Evolutionary conservation across 2,113 vertebrate species (phyloP).

Genomic region (Solea solea): DNA sequence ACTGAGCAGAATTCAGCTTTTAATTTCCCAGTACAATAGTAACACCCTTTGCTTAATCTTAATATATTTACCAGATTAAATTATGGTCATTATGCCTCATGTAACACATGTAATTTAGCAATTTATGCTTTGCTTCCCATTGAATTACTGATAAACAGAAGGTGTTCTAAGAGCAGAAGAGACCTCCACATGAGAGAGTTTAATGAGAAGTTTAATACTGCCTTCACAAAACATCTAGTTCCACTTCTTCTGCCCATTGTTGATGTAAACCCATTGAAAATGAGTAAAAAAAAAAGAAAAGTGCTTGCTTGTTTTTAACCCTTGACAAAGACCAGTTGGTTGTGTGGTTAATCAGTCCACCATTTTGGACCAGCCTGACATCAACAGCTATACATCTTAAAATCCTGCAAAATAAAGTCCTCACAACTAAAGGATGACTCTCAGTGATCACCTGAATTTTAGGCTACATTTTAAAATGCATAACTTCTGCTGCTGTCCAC

Average conservation of each 20-base stretch:
- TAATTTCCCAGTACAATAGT: conserved; percentile 1
- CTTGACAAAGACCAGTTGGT: not conserved
- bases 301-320: not conserved
- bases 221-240: conserved; percentile 47
- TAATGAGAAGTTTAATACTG: conserved; percentile 47
- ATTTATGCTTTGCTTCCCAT: conserved; percentile 8
- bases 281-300: too few species aligned
- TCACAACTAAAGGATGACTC: not conserved
- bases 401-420: not conserved
- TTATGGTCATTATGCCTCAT: conserved; percentile 1
- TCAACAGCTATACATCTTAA: not conserved
- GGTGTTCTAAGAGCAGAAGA: conserved; percentile 46
- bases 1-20: not conserved
- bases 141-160: conserved; percentile 53
- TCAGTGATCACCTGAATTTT: too few species aligned
- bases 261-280: conserved; percentile 15
- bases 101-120: conserved; percentile 15
- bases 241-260: conserved; percentile 22
- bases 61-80: conserved; percentile 5
- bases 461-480: too few species aligned
- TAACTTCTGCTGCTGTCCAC: too few species aligned
- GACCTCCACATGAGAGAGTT: too few species aligned
- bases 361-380: not conserved
- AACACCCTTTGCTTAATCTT: not conserved
- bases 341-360: not conserved